Base-by-base conservation (phyloP, 2,797 vertebrate species). In the Neosilurus hyrtlii region DNA sequence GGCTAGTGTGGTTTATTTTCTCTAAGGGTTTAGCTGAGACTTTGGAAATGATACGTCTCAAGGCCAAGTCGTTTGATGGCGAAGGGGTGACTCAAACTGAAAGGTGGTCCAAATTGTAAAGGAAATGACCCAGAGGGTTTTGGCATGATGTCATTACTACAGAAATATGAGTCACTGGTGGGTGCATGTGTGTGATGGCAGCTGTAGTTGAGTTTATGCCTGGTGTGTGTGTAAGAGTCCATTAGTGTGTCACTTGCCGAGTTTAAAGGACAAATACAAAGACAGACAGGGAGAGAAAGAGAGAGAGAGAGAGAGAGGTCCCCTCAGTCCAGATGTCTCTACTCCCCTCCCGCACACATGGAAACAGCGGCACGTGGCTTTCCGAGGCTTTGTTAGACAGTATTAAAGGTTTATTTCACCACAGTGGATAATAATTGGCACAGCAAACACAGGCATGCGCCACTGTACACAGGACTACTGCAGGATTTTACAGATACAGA, bases 61-160 rank as follows among this genome's bases (percentile, higher is more conserved):
- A 75, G 74, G 80, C 78, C 86, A 43, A 30, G 54, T 83, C 73
- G 87, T 88, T 87, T 88, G 82, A 92, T 89, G 85, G 71, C 79
- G 65, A 56, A 81, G 66, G 49, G 87, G 30, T 86, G 83, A 87
- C 87, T 68, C 57, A 24, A 68, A 66, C 16, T 89, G 72, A 89
- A 86, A 86, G 71, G 87, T 86, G 68, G 82, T 73, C 86, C 87
- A 71, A 88, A 30, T 81, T 80, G 80, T 86, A 70, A 80, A 86
- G 89, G 87, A 84, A 86, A 85, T 57, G 68, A 80, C 86, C 83
- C 51, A 11, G 35, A 35, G 82, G 87, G 84, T 59, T 73, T 79
- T 81, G 85, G 81, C 86, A 88, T 90, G 88, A 91, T 89, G 90
- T 92, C 91, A 92, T 86, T 78, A 87, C 85, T 85, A 73, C 85